A percentile compares a stretch with the other conserved stretches of the same genome.
These are phyloP conservation scores for Dermatemys mawii DNA, from an alignment of 2,113 vertebrate genomes.

Conservation along the genomic window DNA sequence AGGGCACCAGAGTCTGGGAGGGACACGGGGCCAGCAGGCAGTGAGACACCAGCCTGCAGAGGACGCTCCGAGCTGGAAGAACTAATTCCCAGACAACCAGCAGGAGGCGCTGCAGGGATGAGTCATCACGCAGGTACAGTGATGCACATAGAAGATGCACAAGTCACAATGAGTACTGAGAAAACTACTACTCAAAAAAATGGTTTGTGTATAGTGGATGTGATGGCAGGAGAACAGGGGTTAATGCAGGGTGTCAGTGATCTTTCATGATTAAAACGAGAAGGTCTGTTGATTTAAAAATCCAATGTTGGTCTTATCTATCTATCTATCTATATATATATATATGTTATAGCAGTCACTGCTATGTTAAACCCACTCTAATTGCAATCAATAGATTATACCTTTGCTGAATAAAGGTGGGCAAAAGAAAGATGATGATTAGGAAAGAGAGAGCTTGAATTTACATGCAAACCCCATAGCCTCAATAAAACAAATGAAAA, in stretches of 20 bases:
- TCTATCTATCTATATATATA: too few relatives aligned
- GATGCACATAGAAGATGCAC: neutral
- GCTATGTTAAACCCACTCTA: neutral
- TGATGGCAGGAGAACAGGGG: neutral
- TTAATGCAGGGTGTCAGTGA: neutral
- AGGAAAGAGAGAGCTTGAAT: neutral
- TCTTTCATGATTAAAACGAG: neutral
- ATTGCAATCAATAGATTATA: neutral
- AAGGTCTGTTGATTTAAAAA: neutral
- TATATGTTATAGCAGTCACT: neutral
- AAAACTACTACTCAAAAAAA: neutral
- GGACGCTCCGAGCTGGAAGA: too few relatives aligned
- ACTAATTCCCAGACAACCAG: too few relatives aligned
- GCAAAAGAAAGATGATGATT: neutral
- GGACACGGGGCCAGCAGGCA: too few relatives aligned
- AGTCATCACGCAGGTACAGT: too few relatives aligned
- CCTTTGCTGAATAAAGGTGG: neutral
- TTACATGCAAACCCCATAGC: neutral
- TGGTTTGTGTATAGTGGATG: neutral
- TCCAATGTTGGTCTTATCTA: neutral
- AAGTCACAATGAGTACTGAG: neutral
- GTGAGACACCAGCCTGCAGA: too few relatives aligned
- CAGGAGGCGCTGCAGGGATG: too few relatives aligned
- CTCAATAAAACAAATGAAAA: slow-evolving; percentile 19
- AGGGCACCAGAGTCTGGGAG: too few relatives aligned